Evolutionary conservation across 2,888 invertebrate species (phyloP).

Genomic region (Athalia rosae): DNA sequence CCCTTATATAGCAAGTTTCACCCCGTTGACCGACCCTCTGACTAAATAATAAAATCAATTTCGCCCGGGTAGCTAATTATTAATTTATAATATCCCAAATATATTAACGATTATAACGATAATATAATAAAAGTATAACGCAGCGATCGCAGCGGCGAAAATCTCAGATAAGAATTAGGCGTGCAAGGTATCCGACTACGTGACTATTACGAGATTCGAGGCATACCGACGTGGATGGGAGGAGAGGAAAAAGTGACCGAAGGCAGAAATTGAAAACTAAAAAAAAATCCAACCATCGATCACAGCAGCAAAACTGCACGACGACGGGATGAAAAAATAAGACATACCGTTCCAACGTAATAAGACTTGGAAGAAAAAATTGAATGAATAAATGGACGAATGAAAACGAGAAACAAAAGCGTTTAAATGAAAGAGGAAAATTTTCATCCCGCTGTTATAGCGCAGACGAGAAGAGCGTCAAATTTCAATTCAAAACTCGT

Average conservation of each 20-base stretch:
- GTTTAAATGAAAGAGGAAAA: background rate
- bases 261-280: background rate
- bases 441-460: background rate
- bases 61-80: slow-evolving; percentile 61
- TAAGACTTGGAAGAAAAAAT: background rate
- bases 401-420: background rate
- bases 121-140: slow-evolving; percentile 16
- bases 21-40: slow-evolving; percentile 17
- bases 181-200: background rate
- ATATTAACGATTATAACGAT: no score
- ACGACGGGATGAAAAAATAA: background rate
- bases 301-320: no score
- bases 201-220: no score
- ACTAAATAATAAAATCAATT: slow-evolving; percentile 61
- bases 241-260: background rate
- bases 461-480: background rate
- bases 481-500: slow-evolving; percentile 10
- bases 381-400: background rate
- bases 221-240: no score
- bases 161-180: background rate
- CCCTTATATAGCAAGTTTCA: slow-evolving; percentile 51
- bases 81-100: slow-evolving; percentile 61
- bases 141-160: background rate
- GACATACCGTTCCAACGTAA: background rate
- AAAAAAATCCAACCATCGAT: no score